Evolutionary conservation across 1,140 invertebrate species (phyloP), one percentile per base, ranked within the genome.

Genomic region (Brachionus calyciflorus): DNA sequence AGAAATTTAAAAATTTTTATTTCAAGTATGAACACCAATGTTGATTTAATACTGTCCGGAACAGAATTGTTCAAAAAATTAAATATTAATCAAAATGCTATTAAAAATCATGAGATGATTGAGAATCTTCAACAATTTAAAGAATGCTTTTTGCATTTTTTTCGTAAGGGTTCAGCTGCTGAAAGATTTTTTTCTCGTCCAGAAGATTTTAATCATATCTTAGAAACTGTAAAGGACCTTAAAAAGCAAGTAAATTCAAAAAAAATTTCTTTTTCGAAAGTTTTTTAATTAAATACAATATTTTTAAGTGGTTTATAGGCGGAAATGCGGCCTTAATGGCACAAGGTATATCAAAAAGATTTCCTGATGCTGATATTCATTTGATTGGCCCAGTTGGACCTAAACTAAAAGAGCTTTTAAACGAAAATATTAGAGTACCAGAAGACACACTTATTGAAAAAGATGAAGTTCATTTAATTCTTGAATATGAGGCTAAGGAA

Each of bases 321-420:
- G 86, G 86, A 5, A 87, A 87, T 82, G 86, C 85, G 26, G 86
- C 85, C 12, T 78, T 87, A 40, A 87, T 87, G 83, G 85, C 86
- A 4, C 82, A 82, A 51, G 84, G 83, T 78, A 83, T 87, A 49
- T 79, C 83, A 19, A 79, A 79, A 30, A 79, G 81, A 65, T 87
- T 86, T 79, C 83, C 84, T 70, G 55, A 82, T 48, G 79, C 81
- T 41, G 79, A 83, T 75, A 83, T 85, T 40, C 83, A 84, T 60
- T 80, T 87, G 51, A 82, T 86, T 19, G 86, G 86, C 30, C 86
- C 86, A 33, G 84, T 87, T 19, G 86, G 86, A 30, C 86, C 86
- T 19, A 78, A 82, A 28, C 80, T 84, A 24, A 77, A 81, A 60
- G 80, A 81, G 17, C 78, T 87, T 26, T 79, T 87, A 21, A 82